Percentiles rank a stretch among this genome's conserved stretches.
Evolutionary conservation across 64 coral and sea anemone genomes (phyloP).

Genomic region (Catalaphyllia jardinei): DNA sequence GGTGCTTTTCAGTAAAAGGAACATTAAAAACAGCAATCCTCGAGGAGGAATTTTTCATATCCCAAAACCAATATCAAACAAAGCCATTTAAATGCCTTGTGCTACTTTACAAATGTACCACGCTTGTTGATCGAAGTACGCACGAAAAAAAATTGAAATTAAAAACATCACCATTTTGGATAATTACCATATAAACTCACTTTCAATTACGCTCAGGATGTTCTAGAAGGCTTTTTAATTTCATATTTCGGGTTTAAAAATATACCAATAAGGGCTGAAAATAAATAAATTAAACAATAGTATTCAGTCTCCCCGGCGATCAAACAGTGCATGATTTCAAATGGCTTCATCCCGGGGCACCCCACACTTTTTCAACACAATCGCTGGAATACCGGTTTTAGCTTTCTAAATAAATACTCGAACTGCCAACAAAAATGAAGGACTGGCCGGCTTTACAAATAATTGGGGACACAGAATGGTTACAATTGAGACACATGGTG

Average conservation of each 20-base stretch:
- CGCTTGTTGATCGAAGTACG: not conserved
- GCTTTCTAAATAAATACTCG: not conserved
- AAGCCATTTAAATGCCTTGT: constrained; percentile 11
- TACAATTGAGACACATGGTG: not conserved
- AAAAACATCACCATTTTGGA: not conserved
- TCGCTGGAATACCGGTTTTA: not conserved
- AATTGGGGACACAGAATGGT: not conserved
- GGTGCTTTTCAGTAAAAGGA: too few relatives aligned
- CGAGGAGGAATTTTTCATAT: too few relatives aligned
- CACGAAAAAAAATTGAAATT: not conserved
- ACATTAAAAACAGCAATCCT: not conserved
- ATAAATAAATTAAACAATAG: not conserved
- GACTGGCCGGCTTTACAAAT: not conserved
- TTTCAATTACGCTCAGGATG: not conserved
- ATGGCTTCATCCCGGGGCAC: not conserved
- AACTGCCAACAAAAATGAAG: not conserved
- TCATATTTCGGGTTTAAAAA: not conserved
- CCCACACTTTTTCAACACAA: not conserved
- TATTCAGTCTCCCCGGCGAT: not conserved
- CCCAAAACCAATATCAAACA: not conserved
- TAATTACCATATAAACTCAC: not conserved
- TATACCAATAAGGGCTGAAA: not conserved
- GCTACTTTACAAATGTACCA: not conserved
- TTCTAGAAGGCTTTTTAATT: not conserved
- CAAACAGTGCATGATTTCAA: not conserved